A percentile compares a stretch with the other conserved stretches of the same genome.
Conservation (phyloP, 2,113 vertebrate genomes). For the Rhabdornis inornatus region DNA sequence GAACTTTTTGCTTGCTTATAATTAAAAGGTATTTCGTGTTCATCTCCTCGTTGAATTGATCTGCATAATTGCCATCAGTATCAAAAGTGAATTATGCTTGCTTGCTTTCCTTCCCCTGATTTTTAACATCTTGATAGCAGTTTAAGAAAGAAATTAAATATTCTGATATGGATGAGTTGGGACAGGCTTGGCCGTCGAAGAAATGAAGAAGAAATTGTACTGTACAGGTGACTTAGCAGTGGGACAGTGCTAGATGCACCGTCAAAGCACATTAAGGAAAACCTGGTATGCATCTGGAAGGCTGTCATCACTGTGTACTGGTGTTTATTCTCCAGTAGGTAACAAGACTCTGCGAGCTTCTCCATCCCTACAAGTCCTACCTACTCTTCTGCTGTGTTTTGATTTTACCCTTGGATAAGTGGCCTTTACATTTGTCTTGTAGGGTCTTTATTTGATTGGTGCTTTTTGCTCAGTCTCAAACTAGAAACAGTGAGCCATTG, state of each 20-base stretch:
- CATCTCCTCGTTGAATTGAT: neutral
- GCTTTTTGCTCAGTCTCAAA: neutral
- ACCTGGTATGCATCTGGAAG: neutral
- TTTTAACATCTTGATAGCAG: neutral
- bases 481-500: neutral
- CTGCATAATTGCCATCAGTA: neutral
- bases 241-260: neutral
- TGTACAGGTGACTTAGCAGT: neutral
- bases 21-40: neutral
- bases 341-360: neutral
- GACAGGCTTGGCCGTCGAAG: neutral
- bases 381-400: neutral
- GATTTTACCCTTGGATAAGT: rapidly evolving
- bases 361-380: neutral
- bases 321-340: neutral
- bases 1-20: neutral
- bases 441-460: neutral
- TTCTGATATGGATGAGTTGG: neutral
- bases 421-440: neutral
- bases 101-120: neutral
- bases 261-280: neutral
- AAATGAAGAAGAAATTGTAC: neutral
- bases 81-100: neutral
- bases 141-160: neutral
- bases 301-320: neutral